Evolutionary conservation across 2,888 invertebrate species (phyloP), one percentile per base, ranked within the genome.

Genomic region (Sycophila texana): DNA sequence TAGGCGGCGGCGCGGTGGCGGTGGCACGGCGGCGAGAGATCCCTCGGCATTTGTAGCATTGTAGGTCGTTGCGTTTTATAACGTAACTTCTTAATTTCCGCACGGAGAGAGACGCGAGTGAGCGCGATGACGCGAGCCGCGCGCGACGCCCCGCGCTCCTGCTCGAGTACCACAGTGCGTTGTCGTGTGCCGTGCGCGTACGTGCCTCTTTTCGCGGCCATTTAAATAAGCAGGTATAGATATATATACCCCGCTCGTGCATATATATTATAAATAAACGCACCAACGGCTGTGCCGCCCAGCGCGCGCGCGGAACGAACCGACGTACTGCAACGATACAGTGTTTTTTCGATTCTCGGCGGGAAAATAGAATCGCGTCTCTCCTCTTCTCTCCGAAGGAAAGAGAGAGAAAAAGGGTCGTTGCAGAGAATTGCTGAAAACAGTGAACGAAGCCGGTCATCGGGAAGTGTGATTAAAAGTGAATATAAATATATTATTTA

Each of bases 11-110:
- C 77, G 74, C 77, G 82, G 83, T 77, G 68, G 67, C 70, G 71
- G 79, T 82, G 84, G 74, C 77, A 39, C 67, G 77, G 75, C 74
- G 82, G 81, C 77, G 70, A 51, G 80, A 71, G 72, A 73, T 70
- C 68, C 82, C 71, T 71, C 75, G 67, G 75, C 75, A 72, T 72
- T 75, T 76, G 87, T 86, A 87, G 86, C 85, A 89, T 88, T 88
- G 88, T 89, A 87, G 89, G 88, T 89, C 89, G 88, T 86, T 88
- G 87, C 88, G 87, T 89, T 89, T 89, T 89, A 86, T 87, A 88
- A 88, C 86, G 86, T 84, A 86, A 87, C 87, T 88, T 85, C 84
- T 88, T 87, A 86, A 88, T 87, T 87, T 86, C 84, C 87, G 85
- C 82, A 81, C 83, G 83, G 81, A 71, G 75, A 58, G 74, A 74